Percentiles rank a stretch among this genome's conserved stretches.
Evolutionary conservation across 1,140 invertebrate species (phyloP).

Genomic region (Pseudomyrmex pallidus): DNA sequence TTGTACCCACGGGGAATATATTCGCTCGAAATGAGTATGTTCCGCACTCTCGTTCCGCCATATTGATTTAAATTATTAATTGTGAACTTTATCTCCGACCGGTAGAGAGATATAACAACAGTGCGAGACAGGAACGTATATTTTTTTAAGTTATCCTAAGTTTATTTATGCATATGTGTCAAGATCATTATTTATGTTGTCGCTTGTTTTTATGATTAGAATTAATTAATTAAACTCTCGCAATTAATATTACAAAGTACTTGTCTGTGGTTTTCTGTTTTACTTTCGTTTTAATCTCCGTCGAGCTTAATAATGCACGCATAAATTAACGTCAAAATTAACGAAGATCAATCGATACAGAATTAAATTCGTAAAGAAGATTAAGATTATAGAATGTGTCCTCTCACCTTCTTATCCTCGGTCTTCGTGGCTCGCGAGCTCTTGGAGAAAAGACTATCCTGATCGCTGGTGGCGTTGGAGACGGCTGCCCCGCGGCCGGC

Average conservation of each 20-base stretch:
- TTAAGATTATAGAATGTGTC: background rate
- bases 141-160: background rate
- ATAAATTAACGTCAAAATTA: background rate
- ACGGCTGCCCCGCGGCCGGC: slow-evolving; percentile 65
- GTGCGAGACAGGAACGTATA: slow-evolving; percentile 42
- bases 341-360: background rate
- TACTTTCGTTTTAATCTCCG: background rate
- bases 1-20: slow-evolving; percentile 79
- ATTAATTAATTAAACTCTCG: background rate
- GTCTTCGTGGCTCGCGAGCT: slow-evolving; percentile 80
- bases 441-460: slow-evolving; percentile 85
- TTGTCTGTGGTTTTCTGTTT: no score
- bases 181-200: background rate
- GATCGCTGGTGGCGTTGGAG: slow-evolving; percentile 79
- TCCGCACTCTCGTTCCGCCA: slow-evolving; percentile 77
- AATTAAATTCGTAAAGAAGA: background rate
- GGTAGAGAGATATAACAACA: slow-evolving; percentile 61
- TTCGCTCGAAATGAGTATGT: slow-evolving; percentile 74
- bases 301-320: background rate
- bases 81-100: slow-evolving; percentile 75
- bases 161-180: slow-evolving; percentile 11
- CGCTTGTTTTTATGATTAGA: background rate
- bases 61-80: slow-evolving; percentile 85
- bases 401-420: slow-evolving; percentile 84
- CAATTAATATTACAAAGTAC: background rate